Base-by-base conservation (phyloP, 2,888 invertebrate genomes). In the Rutpela maculata region DNA sequence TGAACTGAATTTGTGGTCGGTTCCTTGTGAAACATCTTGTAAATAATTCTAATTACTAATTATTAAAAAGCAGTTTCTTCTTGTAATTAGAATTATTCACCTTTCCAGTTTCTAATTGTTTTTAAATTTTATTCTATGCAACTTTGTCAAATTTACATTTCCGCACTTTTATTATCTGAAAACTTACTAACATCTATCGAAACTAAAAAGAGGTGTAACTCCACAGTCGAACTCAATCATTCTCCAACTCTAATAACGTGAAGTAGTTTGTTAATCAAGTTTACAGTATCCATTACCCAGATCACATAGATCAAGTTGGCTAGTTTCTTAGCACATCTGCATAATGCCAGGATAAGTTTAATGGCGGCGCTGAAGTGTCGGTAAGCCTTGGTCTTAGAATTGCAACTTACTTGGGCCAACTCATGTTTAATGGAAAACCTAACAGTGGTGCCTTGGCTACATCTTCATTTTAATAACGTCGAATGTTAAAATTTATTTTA, bases 371-470 rank as follows among this genome's bases (percentile, higher is more conserved):
- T 60, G 71, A 66, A 74, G 71, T 71, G 74, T 67, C 74, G 38
- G 60, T 66, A 75, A 77, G 70, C 73, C 73, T n/a, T 55, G 69
- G 69, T 57, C 68, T 73, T 31, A 67, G 59, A 60, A 73, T 31
- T 17, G 62, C 76, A 72, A 72, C 72, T 76, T 73, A 17, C 22
- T 57, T 57, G 57, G 35, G 59, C 74, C 31, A 17, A n/a, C 76
- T 76, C 76, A 76, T 76, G 73, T 76, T 76, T 76, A 76, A 76
- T 76, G 76, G 76, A 71, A 76, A 76, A 71, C 67, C 59, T 60
- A 71, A 15, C 50, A 50, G n/a, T 43, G 12, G n/a, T n/a, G 50
- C 50, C 75, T 55, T 35, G 75, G 65, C 70, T 75, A 70, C 43
- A 75, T 65, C 66, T 59, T 70, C 66, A 70, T 70, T 75, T 70